Base-by-base conservation (phyloP, 2,797 vertebrate genomes). In the Triplophysa bombifrons region DNA sequence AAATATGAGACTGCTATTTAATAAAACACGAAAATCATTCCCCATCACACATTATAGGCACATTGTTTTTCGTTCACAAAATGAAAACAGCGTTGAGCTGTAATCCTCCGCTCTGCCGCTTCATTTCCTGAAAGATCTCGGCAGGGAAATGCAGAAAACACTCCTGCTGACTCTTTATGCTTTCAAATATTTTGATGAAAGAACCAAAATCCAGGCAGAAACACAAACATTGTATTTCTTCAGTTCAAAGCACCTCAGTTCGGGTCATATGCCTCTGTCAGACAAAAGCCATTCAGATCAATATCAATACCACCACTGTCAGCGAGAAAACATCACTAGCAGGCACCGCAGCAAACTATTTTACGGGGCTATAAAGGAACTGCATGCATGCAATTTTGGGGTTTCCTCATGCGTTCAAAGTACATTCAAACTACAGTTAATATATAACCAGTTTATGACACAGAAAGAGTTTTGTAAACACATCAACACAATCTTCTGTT, bases 211-310 rank as follows among this genome's bases (percentile, higher is more conserved):
- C 12, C 8, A 9, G 14, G 27, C 58, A 25, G 30, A 77, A 60
- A 12, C 44, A 66, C 20, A 44, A 27, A 63, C 38, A 30, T 19
- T 56, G 34, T 38, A 20, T n/a, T 65, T 72, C 11, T 19, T 55
- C 27, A 11, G 30, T 60, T 30, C 20, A 64, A 66, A 16, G 61
- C 58, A n/a, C 30, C 16, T 41, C 13, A 10, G 20, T 1, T 13
- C 2, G 46, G 46, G 55, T 75, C 72, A 75, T 10, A 64, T 58
- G 76, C n/a, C 48, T 66, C 25, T 12, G 20, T 17, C 22, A 51
- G 19, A 75, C 69, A 60, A 75, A 66, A 60, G 76, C 48, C 60
- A 14, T 65, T 78, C n/a, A 74, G 56, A 75, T 50, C 34, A 41
- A 25, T 46, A 66, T 79, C 69, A 72, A 79, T 66, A 64, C 61